Evolutionary conservation across 2,797 vertebrate species (phyloP), one percentile per base, ranked within the genome.

Genomic region (Sebastes minor): DNA sequence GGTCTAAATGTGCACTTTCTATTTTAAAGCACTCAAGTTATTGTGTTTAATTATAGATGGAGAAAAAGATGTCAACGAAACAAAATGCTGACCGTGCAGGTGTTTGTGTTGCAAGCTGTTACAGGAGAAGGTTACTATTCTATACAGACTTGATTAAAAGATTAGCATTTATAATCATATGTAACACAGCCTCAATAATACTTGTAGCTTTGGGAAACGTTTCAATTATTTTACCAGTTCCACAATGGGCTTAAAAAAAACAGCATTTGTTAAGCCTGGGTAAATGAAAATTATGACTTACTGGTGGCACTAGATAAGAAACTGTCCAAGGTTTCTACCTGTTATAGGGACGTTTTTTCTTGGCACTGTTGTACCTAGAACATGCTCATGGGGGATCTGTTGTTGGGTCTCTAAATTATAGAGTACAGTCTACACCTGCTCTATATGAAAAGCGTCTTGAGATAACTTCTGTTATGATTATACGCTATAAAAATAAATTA

Each of bases 21-120:
- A 35, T 77, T 75, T 82, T 77, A 61, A 75, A 76, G 63, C 70
- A 66, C 73, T 80, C 57, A 30, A 46, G 68, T 42, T 55, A n/a
- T 35, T 63, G 13, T 57, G 63, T 78, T 89, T 55, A 92, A 89
- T 88, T 85, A 90, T 89, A 75, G 72, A 84, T 83, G 68, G 46
- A 32, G 61, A 16, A 25, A 46, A 71, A 64, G 4, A 84, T 71
- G 33, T 23, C 27, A 42, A 42, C 0, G 13, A 76, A 83, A 86
- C 59, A 70, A 83, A 85, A 83, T 57, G 78, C 83, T 89, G 84
- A 89, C 68, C 66, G 33, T 74, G 78, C 62, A 88, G 73, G 73
- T 82, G 57, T 78, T 66, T 35, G 28, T 59, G 76, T 70, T 80
- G 63, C 22, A 80, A 84, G 55, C 46, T 33, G 33, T 33, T 66